Percentiles rank a stretch among this genome's conserved stretches.
Conservation (phyloP, 1,140 invertebrate species). For the Eulimnadia texana region DNA sequence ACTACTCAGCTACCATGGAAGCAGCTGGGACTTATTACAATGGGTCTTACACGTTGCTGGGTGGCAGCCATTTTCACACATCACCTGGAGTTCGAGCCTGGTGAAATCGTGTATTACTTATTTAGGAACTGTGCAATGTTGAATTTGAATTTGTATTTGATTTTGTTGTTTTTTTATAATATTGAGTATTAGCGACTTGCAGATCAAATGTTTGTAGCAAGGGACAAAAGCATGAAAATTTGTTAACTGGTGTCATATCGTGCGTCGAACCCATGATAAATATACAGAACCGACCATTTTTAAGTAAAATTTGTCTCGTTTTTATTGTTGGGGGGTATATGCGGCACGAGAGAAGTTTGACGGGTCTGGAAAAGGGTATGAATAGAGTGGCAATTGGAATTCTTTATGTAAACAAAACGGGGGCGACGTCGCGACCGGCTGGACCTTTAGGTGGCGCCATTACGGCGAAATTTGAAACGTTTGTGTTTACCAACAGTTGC, state of each 20-base stretch:
- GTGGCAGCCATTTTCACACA: constrained; percentile 12
- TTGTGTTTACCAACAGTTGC: neutral
- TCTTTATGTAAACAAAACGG: neutral
- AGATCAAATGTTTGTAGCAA: neutral
- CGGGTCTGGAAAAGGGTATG: neutral
- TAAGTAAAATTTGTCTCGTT: neutral
- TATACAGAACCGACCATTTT: too few species aligned
- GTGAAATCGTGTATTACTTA: neutral
- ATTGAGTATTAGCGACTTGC: neutral
- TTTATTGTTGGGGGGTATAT: neutral
- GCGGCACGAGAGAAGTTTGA: neutral
- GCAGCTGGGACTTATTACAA: neutral
- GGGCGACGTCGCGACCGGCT: neutral
- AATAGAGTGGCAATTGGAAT: neutral
- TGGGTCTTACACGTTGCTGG: constrained; percentile 1
- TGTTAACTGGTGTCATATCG: too few species aligned
- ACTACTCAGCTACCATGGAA: neutral
- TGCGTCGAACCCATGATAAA: too few species aligned
- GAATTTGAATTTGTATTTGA: neutral
- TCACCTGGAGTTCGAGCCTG: constrained; percentile 18
- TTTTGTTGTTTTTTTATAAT: neutral
- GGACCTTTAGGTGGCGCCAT: neutral
- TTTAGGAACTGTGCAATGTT: neutral
- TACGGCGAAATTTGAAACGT: neutral
- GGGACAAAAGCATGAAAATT: neutral